These are phyloP conservation scores for Acleris literana DNA, from an alignment of 2,888 invertebrate species.

Conservation along the genomic window DNA sequence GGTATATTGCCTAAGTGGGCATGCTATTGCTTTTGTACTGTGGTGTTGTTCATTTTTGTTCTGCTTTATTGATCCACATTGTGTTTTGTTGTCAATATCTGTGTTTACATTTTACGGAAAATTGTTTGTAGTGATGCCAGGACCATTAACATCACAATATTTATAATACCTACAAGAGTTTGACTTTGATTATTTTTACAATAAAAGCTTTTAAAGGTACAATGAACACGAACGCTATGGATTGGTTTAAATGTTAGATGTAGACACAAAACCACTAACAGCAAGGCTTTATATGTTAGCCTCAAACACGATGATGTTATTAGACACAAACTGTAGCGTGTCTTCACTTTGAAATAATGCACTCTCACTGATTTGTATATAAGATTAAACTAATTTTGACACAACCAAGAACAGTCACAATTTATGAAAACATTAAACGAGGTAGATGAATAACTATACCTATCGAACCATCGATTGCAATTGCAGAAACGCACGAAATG, in stretches of 20 bases:
- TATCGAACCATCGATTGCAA: slow-evolving; percentile 34
- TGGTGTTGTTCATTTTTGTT: slow-evolving; percentile 73
- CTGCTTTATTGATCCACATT: slow-evolving; percentile 70
- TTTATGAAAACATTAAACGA: slow-evolving; percentile 28
- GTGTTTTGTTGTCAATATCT: slow-evolving; percentile 65
- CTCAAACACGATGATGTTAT: slow-evolving; percentile 10
- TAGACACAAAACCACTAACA: slow-evolving; percentile 46
- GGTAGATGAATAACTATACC: slow-evolving; percentile 14
- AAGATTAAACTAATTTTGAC: slow-evolving; percentile 1
- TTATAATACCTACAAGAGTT: slow-evolving; percentile 75
- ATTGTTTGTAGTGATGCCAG: slow-evolving; percentile 68
- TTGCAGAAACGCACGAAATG: slow-evolving; percentile 69
- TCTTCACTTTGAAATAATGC: slow-evolving; percentile 17
- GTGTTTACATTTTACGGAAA: slow-evolving; percentile 54
- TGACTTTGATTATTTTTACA: slow-evolving; percentile 76
- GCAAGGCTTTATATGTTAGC: slow-evolving; percentile 28
- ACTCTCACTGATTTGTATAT: slow-evolving; percentile 16
- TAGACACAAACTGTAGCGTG: slow-evolving; percentile 21
- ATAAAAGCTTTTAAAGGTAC: slow-evolving; percentile 44
- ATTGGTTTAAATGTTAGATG: slow-evolving; percentile 59
- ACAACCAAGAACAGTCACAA: slow-evolving; percentile 32
- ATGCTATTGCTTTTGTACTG: slow-evolving; percentile 79
- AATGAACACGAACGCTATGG: slow-evolving; percentile 59
- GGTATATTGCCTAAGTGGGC: slow-evolving; percentile 71
- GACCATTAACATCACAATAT: slow-evolving; percentile 72